These are phyloP conservation scores for Stomatorhinus walkeri DNA, from an alignment of 2,797 vertebrate species.

Conservation along the genomic window DNA sequence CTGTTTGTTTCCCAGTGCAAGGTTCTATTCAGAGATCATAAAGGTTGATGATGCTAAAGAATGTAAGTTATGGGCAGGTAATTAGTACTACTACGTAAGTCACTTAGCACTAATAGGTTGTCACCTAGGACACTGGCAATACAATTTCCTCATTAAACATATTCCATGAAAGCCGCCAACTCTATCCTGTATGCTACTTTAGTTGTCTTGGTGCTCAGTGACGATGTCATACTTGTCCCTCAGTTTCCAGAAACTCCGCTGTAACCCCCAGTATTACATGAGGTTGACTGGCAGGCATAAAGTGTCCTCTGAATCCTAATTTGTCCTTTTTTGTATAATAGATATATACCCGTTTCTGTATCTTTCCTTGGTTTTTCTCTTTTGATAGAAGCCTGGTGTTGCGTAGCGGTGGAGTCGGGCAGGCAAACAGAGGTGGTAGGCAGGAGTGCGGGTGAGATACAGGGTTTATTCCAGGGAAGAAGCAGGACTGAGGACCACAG, in stretches of 20 bases:
- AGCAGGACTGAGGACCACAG: no score
- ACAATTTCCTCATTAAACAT: slow-evolving; percentile 13
- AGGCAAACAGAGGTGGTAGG: no score
- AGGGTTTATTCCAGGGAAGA: no score
- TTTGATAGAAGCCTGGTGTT: neutral
- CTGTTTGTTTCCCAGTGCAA: neutral
- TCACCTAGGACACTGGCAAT: neutral
- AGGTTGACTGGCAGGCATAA: neutral
- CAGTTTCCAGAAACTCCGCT: neutral
- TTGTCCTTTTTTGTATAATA: neutral
- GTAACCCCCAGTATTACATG: neutral
- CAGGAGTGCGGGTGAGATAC: no score
- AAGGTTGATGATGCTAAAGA: neutral
- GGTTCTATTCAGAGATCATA: neutral
- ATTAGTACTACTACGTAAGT: neutral
- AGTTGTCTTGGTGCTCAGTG: neutral
- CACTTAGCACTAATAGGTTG: neutral
- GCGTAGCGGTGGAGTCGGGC: no score
- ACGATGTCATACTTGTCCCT: neutral
- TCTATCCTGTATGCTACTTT: neutral
- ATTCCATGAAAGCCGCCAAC: neutral
- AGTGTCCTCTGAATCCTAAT: neutral
- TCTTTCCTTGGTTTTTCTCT: neutral
- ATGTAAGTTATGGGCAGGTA: neutral
- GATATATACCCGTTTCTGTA: neutral